These are phyloP conservation scores for Clarias pachynema DNA, from an alignment of 2,797 vertebrate genomes.

Conservation along the genomic window DNA sequence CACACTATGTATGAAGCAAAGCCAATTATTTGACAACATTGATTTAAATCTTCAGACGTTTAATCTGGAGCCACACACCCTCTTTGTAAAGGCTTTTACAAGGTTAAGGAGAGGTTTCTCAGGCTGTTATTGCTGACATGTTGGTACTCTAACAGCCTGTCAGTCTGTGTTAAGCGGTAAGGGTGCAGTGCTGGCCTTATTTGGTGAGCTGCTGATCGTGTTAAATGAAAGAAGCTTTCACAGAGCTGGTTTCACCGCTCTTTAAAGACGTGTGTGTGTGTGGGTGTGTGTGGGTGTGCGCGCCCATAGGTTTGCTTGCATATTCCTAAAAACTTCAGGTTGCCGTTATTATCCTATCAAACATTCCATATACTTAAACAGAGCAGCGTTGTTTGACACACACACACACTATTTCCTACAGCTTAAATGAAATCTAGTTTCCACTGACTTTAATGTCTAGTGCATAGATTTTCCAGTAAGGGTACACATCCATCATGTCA, in stretches of 20 bases:
- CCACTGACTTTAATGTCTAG: neutral
- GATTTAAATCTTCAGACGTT: no score
- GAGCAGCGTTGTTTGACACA: neutral
- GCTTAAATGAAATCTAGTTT: neutral
- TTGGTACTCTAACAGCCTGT: slow-evolving; percentile 53
- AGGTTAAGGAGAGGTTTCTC: slow-evolving; percentile 53
- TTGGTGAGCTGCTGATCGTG: slow-evolving; percentile 67
- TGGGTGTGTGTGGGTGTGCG: neutral
- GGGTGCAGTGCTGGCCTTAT: slow-evolving; percentile 69
- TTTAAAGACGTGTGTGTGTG: neutral
- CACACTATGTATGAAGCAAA: neutral
- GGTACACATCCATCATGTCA: neutral
- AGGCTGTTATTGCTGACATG: slow-evolving; percentile 43
- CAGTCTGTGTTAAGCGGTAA: slow-evolving; percentile 38
- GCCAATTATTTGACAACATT: no score
- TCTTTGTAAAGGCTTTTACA: neutral
- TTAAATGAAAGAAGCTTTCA: slow-evolving; percentile 70
- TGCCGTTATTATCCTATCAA: neutral
- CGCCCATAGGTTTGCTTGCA: neutral
- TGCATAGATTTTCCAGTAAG: neutral
- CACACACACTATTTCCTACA: neutral
- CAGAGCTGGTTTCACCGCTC: slow-evolving; percentile 53
- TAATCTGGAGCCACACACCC: neutral
- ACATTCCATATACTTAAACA: neutral
- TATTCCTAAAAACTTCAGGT: neutral